Evolutionary conservation across 2,113 vertebrate species (phyloP).

Genomic region (Amblyornis subalaris): DNA sequence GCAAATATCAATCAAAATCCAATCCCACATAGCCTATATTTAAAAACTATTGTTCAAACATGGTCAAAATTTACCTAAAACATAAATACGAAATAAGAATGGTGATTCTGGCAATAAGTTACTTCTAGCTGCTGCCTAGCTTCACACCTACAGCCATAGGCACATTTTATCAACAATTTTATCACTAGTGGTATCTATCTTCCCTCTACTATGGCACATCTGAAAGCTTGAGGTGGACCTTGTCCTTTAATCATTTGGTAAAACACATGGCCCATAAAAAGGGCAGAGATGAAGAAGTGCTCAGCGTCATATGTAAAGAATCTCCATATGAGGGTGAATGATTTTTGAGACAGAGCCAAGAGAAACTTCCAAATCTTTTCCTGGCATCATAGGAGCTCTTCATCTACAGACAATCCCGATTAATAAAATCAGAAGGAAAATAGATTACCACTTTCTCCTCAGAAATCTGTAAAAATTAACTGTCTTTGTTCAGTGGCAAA

Average conservation of each 20-base stretch:
- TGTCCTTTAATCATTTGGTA: not conserved
- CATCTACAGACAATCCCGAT: not conserved
- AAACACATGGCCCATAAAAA: not conserved
- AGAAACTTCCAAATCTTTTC: not conserved
- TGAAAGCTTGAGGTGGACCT: not conserved
- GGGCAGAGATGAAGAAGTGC: not conserved
- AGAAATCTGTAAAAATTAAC: conserved; percentile 1
- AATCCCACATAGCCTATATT: not conserved
- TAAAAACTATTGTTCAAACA: not conserved
- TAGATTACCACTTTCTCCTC: not conserved
- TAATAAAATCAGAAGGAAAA: conserved; percentile 6
- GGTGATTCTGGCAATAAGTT: not conserved
- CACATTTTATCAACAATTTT: not conserved
- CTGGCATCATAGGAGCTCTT: not conserved
- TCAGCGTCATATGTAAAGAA: not conserved
- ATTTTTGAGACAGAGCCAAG: not conserved
- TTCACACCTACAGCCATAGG: not conserved
- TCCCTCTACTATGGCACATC: not conserved
- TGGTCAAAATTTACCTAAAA: not conserved
- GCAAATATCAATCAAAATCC: not conserved
- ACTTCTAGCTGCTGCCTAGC: not conserved
- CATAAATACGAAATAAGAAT: not conserved
- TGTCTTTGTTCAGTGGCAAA: not conserved
- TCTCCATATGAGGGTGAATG: not conserved
- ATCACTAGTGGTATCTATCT: not conserved